Base-by-base conservation (phyloP, 2,113 vertebrate genomes). In the Strix aluco region DNA sequence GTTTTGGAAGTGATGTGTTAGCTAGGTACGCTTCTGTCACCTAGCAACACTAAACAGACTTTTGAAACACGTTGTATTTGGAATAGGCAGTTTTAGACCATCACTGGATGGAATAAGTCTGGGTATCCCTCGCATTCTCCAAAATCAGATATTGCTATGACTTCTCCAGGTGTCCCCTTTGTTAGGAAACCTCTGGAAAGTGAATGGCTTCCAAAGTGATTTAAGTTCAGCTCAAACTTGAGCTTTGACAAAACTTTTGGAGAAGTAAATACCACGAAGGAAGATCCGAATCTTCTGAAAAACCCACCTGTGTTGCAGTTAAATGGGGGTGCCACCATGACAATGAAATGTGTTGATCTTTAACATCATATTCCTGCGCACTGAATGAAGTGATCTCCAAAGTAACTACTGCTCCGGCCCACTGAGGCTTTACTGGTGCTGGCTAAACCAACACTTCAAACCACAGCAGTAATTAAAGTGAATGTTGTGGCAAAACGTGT, bases 361-460 rank as follows among this genome's bases (percentile, higher is more conserved):
- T 23, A 42, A 49, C 44, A 57, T 30, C 15, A 0, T 27, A 3
- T 81, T 65, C n/a, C 51, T 5, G 4, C 0, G 0, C 23, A 9
- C 20, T 42, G 46, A 57, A n/a, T 19, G 10, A 78, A 73, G 16
- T 20, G 32, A n/a, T 79, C 36, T 63, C 52, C 38, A 14, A 16
- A 67, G 17, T 22, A 61, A 15, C 47, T 73, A 12, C 10, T 42
- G 23, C 47, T 79, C 21, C 21, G 69, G 36, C 19, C 36, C 29
- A 11, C 49, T 47, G 26, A 66, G 32, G 22, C 36, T 70, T 66
- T 63, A 30, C 14, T 11, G 17, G 17, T 44, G 38, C 16, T 87
- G 36, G 12, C 73, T 74, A 65, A 74, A 44, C 14, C 21, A 58
- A 26, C 2, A 1, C 30, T 92, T 71, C 14, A 74, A 6, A 85